Percentiles rank a stretch among this genome's conserved stretches.
These are phyloP conservation scores for Carassius auratus DNA, from an alignment of 2,113 vertebrate species.

Conservation along the genomic window DNA sequence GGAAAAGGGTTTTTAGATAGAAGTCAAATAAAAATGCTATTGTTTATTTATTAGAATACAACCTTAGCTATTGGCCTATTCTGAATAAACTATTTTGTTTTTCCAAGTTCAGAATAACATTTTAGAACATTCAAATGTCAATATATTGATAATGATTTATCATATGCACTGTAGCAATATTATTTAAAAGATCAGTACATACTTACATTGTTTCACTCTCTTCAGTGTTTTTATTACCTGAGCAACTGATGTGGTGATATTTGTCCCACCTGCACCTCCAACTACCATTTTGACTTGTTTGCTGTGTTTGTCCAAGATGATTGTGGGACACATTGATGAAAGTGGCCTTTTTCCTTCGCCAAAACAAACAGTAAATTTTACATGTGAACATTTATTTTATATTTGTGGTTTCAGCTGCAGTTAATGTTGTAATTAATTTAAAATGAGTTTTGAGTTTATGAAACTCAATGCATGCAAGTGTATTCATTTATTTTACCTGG, in stretches of 20 bases:
- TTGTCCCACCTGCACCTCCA: constrained; percentile 89
- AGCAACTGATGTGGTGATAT: constrained; percentile 90
- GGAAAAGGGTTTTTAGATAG: background rate
- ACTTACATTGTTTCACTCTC: no score
- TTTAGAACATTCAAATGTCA: background rate
- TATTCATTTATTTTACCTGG: constrained; percentile 77
- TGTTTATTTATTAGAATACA: background rate
- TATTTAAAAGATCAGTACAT: no score
- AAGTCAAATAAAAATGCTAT: background rate
- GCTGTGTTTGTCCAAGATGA: constrained; percentile 81
- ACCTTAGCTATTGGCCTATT: no score
- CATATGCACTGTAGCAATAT: no score
- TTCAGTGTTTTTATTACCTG: constrained; percentile 79
- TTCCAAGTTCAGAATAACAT: no score
- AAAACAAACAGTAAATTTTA: background rate
- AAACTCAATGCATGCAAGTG: no score
- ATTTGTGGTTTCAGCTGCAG: background rate
- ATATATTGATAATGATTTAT: no score
- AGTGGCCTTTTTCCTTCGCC: constrained; percentile 84
- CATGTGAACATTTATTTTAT: background rate
- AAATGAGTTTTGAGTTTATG: no score
- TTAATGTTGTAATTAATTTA: no score
- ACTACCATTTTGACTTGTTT: constrained; percentile 89
- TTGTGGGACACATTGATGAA: constrained; percentile 90
- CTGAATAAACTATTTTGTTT: no score